Conservation (phyloP, 2,113 vertebrate genomes). For the Grantiella picta region DNA sequence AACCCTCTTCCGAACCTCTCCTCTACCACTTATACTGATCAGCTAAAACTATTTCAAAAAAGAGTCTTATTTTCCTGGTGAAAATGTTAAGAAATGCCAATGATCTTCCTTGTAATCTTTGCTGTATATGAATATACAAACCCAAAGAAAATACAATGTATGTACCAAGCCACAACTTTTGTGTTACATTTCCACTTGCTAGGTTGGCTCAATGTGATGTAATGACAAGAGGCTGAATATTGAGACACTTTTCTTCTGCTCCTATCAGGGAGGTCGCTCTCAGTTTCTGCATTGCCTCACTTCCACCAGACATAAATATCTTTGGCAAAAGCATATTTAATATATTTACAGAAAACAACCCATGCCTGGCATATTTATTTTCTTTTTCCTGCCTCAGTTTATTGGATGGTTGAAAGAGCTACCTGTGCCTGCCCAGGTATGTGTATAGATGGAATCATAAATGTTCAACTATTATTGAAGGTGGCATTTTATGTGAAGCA, state of each 20-base stretch:
- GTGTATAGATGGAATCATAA: not conserved
- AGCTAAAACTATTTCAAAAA: not conserved
- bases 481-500: not conserved
- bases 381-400: not conserved
- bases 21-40: not conserved
- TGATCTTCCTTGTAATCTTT: not conserved
- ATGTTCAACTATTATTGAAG: not conserved
- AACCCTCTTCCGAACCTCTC: not conserved
- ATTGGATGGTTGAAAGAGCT: not conserved
- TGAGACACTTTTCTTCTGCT: not conserved
- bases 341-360: not conserved
- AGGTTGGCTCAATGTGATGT: conserved; percentile 8
- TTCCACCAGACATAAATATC: not conserved
- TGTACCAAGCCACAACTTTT: not conserved
- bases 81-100: not conserved
- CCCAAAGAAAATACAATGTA: not conserved
- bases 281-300: conserved; percentile 22
- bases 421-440: not conserved
- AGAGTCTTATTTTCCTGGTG: not conserved
- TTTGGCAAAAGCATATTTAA: conserved; percentile 37
- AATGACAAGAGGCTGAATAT: not conserved
- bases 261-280: not conserved
- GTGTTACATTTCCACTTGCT: not conserved
- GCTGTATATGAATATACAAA: not conserved
- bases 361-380: not conserved